Evolutionary conservation across 2,113 vertebrate genomes (phyloP), one percentile per base, ranked within the genome.

Genomic region (Pseudopodoces humilis): DNA sequence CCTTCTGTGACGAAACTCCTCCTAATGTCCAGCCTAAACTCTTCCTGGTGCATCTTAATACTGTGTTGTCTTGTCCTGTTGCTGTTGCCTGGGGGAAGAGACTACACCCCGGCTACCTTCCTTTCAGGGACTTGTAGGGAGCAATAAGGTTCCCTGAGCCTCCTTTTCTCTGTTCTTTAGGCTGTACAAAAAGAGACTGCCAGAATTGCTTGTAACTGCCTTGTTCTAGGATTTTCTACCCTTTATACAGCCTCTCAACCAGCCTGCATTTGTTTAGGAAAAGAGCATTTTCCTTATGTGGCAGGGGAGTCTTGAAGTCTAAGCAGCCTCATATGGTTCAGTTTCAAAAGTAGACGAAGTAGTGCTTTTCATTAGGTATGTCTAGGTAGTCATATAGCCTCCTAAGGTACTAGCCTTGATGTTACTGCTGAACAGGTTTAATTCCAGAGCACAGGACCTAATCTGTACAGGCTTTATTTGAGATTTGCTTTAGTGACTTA

Each of bases 21-120:
- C 16, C 83, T 58, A 16, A 49, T 41, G 15, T 58, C 43, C 35
- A 35, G 8, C 20, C 50, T 65, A 65, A 41, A 41, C 8, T 2
- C 7, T 2, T 18, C 20, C 24, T 47, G 43, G 4, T n/a, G 7
- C 30, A 41, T 18, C 2, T n/a, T 20, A 58, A 49, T 30, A 18
- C n/a, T 56, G 11, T 15, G 4, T 28, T 1, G 0, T 50, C 18
- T 30, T 59, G 9, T 33, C 3, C 6, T 56, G 8, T 49, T 8
- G 10, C 43, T 58, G 43, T 24, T 49, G 23, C 12, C 28, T 18
- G 12, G 18, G 15, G 6, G 20, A 25, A 58, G 31, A 76, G 21
- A 25, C 24, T 1, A 30, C 3, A 18, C 6, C 2, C 6, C 25
- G 28, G 17, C 24, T 65, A 16, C 20, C 0, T 15, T 41, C 22